phyloP scores from a whole-genome alignment of 2,888 invertebrate species.

The Syrphus vitripennis region DNA sequence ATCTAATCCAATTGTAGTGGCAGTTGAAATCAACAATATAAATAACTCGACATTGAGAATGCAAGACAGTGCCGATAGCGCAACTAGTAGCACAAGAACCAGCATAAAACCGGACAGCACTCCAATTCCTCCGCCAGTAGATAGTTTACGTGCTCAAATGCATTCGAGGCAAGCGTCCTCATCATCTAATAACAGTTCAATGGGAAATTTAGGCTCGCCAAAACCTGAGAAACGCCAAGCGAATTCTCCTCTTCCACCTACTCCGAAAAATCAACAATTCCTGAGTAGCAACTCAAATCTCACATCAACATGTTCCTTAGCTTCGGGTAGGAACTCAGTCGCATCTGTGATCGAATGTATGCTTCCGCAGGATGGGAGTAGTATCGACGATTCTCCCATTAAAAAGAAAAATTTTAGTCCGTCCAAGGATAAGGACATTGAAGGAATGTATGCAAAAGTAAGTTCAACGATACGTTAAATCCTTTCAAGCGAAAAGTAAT shows the following conservation, averaged over 20 bases:
- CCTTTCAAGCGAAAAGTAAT: neutral
- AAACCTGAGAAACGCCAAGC: conserved; percentile 95
- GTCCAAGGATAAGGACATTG: conserved; percentile 85
- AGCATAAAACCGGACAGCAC: conserved; percentile 62
- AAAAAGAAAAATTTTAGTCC: conserved; percentile 83
- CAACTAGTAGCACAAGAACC: conserved; percentile 27
- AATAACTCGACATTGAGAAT: conserved; percentile 67
- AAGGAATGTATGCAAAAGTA: conserved; percentile 95
- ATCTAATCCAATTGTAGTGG: conserved; percentile 79
- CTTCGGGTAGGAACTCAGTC: conserved; percentile 79
- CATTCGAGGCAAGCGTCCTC: conserved; percentile 81
- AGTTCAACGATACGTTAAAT: neutral
- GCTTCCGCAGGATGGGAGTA: conserved; percentile 65
- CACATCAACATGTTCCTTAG: conserved; percentile 75
- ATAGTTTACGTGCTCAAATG: conserved; percentile 84
- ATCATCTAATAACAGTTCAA: conserved; percentile 88
- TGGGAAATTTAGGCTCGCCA: conserved; percentile 90
- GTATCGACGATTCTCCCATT: conserved; percentile 75
- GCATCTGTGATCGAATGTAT: conserved; percentile 79
- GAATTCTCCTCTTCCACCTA: conserved; percentile 93
- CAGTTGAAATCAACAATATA: conserved; percentile 80
- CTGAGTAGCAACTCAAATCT: conserved; percentile 77
- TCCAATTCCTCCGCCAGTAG: conserved; percentile 83
- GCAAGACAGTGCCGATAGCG: conserved; percentile 52
- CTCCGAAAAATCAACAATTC: conserved; percentile 82